These are phyloP conservation scores for Drosophila parthenogenetica DNA, from an alignment of 2,888 invertebrate genomes.

Conservation along the genomic window DNA sequence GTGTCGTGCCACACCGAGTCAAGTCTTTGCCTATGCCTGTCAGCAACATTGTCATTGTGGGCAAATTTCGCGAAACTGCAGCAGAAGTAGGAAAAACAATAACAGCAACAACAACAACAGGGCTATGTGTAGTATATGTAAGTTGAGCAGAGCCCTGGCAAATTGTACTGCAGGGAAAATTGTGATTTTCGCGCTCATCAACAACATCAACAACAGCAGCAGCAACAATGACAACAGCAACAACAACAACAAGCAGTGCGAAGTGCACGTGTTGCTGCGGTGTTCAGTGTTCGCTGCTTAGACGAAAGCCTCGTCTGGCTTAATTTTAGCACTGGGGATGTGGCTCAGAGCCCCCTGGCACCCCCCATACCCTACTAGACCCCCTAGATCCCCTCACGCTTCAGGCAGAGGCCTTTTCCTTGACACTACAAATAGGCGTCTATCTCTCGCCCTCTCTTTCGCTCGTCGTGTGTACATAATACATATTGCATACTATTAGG, in stretches of 20 bases:
- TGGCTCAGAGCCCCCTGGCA: conserved; percentile 8
- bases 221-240: conserved; percentile 26
- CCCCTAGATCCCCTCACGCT: background rate
- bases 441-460: background rate
- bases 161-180: conserved; percentile 80
- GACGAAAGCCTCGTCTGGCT: conserved; percentile 71
- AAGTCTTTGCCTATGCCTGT: conserved; percentile 41
- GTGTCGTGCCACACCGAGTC: conserved; percentile 16
- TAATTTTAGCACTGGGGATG: conserved; percentile 70
- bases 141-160: conserved; percentile 49
- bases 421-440: conserved; percentile 56
- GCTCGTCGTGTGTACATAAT: conserved; percentile 42
- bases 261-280: conserved; percentile 66
- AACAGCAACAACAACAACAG: conserved; percentile 22
- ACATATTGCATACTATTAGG: conserved; percentile 76
- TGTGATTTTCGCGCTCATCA: conserved; percentile 78
- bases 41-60: conserved; percentile 64
- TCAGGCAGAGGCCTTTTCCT: conserved; percentile 31
- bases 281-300: conserved; percentile 44
- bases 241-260: conserved; percentile 35
- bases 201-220: conserved; percentile 46
- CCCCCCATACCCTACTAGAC: background rate
- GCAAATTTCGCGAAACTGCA: conserved; percentile 71
- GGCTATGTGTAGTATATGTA: conserved; percentile 9
- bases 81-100: conserved; percentile 35